Evolutionary conservation across 2,113 vertebrate genomes (phyloP).

Genomic region (Indicator maculatus): DNA sequence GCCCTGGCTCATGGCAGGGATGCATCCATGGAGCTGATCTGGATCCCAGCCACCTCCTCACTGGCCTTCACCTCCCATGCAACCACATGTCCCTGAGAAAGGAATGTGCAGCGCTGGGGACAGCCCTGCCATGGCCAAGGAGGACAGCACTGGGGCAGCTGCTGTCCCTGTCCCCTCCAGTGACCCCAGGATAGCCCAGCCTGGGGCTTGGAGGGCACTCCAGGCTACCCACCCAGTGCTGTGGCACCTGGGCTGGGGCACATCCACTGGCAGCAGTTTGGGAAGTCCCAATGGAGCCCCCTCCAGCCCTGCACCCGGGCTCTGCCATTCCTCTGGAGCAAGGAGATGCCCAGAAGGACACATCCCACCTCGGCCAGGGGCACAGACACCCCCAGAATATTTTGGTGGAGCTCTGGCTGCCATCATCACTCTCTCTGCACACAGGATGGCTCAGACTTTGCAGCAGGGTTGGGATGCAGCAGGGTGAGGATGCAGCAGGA

Average conservation of each 20-base stretch:
- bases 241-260: rapidly evolving
- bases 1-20: not conserved
- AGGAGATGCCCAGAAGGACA: not conserved
- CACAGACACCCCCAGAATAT: rapidly evolving
- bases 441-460: rapidly evolving
- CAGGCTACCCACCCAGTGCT: not conserved
- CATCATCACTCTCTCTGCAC: not conserved
- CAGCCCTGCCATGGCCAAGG: not conserved
- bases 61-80: not conserved
- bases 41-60: not conserved
- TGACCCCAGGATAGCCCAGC: not conserved
- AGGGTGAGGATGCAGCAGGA: rapidly evolving
- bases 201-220: not conserved
- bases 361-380: rapidly evolving
- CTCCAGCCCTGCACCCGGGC: rapidly evolving
- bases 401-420: not conserved
- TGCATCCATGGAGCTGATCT: not conserved
- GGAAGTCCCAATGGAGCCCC: not conserved
- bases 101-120: not conserved
- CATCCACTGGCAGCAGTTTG: not conserved
- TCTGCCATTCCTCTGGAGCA: not conserved
- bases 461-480: rapidly evolving
- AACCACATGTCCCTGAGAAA: not conserved
- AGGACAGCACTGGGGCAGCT: not conserved
- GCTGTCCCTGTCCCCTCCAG: rapidly evolving